Conservation (phyloP, 2,888 invertebrate species). For the Euplexia lucipara region DNA sequence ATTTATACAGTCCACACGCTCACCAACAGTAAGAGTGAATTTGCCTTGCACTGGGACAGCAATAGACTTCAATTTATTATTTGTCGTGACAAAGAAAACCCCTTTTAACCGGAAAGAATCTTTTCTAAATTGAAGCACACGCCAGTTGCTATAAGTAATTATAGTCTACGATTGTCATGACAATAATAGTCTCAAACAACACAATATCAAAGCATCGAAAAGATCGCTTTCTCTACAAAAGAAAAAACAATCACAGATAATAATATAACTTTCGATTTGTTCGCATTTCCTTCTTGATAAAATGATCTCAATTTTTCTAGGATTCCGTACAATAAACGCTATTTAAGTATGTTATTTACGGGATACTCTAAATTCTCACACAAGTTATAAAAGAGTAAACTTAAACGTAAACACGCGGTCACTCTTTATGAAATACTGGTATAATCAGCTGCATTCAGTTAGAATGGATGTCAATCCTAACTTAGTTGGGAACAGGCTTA, state of each 20-base stretch:
- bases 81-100: not conserved
- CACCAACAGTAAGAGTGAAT: too few relatives aligned
- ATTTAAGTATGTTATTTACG: not conserved
- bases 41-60: too few relatives aligned
- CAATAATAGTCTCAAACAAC: conserved; percentile 15
- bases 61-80: too few relatives aligned
- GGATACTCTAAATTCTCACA: too few relatives aligned
- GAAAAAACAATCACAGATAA: conserved; percentile 33
- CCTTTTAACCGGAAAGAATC: conserved; percentile 6
- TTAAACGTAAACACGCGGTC: too few relatives aligned
- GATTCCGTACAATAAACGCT: not conserved
- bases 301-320: not conserved
- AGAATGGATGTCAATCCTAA: too few relatives aligned
- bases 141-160: not conserved
- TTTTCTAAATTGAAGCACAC: not conserved
- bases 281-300: conserved; percentile 9
- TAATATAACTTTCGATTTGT: conserved; percentile 44
- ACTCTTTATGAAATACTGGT: too few relatives aligned
- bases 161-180: too few relatives aligned
- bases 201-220: not conserved
- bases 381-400: not conserved
- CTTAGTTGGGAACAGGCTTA: too few relatives aligned
- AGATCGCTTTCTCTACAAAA: conserved; percentile 28
- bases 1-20: too few relatives aligned
- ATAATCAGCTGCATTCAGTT: too few relatives aligned